phyloP scores from a whole-genome alignment of 2,888 invertebrate species.

The Monoplex corrugatus region DNA sequence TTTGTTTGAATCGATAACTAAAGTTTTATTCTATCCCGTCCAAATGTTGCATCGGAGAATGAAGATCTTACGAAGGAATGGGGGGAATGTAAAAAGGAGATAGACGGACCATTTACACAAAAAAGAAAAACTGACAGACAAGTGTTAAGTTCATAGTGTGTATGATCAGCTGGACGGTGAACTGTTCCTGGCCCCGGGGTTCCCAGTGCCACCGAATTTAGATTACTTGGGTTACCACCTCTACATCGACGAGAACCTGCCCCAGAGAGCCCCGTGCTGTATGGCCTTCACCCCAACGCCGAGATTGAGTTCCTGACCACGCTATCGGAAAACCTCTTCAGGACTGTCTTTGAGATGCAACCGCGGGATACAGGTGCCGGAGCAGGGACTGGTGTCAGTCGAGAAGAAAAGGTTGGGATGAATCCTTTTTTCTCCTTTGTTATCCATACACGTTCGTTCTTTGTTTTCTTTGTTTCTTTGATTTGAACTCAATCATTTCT shows the following conservation, averaged over 20 bases:
- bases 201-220: constrained; percentile 95
- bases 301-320: constrained; percentile 97
- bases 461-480: neutral
- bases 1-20: too few relatives aligned
- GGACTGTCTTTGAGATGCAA: constrained; percentile 98
- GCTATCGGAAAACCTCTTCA: constrained; percentile 94
- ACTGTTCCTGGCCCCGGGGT: constrained; percentile 93
- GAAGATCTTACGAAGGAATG: too few relatives aligned
- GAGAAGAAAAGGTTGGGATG: constrained; percentile 92
- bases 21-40: too few relatives aligned
- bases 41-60: too few relatives aligned
- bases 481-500: neutral
- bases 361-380: constrained; percentile 94
- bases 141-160: too few relatives aligned
- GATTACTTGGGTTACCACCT: constrained; percentile 96
- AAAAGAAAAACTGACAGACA: too few relatives aligned
- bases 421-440: too few relatives aligned
- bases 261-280: constrained; percentile 95
- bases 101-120: too few relatives aligned
- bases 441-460: too few relatives aligned
- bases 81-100: too few relatives aligned
- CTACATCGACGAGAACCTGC: constrained; percentile 96
- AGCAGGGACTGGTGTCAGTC: constrained; percentile 92
- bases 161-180: constrained; percentile 95
- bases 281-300: constrained; percentile 97